Percentiles rank a stretch among this genome's conserved stretches.
These are phyloP conservation scores for Caerostris darwini DNA, from an alignment of 1,140 invertebrate genomes.

Conservation along the genomic window DNA sequence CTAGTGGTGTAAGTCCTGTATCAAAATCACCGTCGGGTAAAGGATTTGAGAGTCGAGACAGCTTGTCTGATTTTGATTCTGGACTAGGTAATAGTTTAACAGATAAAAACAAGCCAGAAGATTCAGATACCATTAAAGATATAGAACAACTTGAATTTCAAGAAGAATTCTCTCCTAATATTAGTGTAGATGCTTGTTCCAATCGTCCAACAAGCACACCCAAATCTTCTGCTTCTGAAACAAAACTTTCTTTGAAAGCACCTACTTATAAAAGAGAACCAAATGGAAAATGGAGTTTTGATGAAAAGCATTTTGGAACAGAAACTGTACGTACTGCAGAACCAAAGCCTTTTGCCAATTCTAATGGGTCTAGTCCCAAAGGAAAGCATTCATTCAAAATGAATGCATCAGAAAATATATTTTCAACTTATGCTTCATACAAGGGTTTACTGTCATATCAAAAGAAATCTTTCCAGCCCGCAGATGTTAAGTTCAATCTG, in stretches of 20 bases:
- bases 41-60: conserved; percentile 67
- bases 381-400: conserved; percentile 73
- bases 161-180: conserved; percentile 59
- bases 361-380: conserved; percentile 44
- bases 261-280: conserved; percentile 68
- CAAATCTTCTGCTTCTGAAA: conserved; percentile 17
- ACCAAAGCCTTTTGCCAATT: conserved; percentile 52
- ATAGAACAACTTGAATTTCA: conserved; percentile 68
- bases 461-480: conserved; percentile 70
- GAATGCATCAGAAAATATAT: conserved; percentile 72
- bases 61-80: conserved; percentile 74
- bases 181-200: neutral
- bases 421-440: conserved; percentile 75
- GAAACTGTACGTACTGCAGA: conserved; percentile 16
- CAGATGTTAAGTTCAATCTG: neutral
- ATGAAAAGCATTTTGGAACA: conserved; percentile 71
- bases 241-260: conserved; percentile 56
- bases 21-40: conserved; percentile 60
- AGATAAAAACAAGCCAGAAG: conserved; percentile 75
- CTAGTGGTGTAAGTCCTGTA: conserved; percentile 41
- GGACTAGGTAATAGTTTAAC: conserved; percentile 74
- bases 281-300: conserved; percentile 70
- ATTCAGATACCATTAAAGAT: conserved; percentile 77
- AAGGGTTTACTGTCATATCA: conserved; percentile 74
- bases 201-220: conserved; percentile 4